Base-by-base conservation (phyloP, 2,113 vertebrate species). In the Pithys albifrons region DNA sequence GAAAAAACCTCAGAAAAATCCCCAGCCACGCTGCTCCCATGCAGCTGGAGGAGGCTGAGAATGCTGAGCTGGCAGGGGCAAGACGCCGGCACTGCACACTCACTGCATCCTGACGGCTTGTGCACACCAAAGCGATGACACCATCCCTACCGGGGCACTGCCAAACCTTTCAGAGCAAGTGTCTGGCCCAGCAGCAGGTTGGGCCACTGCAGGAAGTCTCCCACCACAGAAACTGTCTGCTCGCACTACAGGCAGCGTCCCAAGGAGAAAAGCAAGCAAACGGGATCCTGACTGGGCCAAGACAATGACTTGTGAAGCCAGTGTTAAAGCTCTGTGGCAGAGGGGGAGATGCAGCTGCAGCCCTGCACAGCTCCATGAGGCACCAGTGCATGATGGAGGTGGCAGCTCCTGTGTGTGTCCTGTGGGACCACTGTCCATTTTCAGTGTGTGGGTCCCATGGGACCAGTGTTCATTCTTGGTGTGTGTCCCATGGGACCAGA, bases 221-320 rank as follows among this genome's bases (percentile, higher is more conserved):
- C 37, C 45, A 0, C 1, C 35, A 58, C 75, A 69, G 57, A 70
- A 79, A 54, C 80, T 3, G 6, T 62, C 85, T 91, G 78, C 77
- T 93, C 3, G 0, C 3, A 5, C 54, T 57, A 17, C 48, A 20
- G 2, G 4, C 1, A 0, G 24, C 3, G 3, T 52, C 37, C 55
- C 5, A 0, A 45, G 24, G 35, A 39, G 75, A 54, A 79, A 73
- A 52, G 23, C 33, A 55, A 67, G 25, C 33, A 55, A 67, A 61
- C 0, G 0, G 27, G 27, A 35, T 79, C 46, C 62, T 2, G 3
- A 27, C 62, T 27, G 54, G 54, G 72, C 85, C 14, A 2, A 0
- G 3, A 17, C 1, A 9, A 45, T 20, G 81, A 22, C 33, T 52
- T 45, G 6, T 16, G 37, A 41, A 57, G 45, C 7, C 29, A 10